A percentile compares a stretch with the other conserved stretches of the same genome.
Conservation (phyloP, 2,113 vertebrate species). For the Cephalopterus ornatus region DNA sequence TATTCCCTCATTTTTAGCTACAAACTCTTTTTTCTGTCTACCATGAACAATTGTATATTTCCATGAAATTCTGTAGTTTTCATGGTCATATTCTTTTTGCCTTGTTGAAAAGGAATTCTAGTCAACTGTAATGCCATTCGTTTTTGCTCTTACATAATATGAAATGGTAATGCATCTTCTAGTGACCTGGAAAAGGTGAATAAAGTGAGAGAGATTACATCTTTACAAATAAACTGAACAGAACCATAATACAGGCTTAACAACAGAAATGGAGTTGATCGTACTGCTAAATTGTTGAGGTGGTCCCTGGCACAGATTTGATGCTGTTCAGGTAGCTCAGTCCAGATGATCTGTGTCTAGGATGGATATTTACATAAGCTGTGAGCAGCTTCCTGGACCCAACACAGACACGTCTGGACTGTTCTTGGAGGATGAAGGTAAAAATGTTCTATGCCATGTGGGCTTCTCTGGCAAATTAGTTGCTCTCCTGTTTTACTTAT, state of each 20-base stretch:
- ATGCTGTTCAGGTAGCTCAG: not conserved
- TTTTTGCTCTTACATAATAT: not conserved
- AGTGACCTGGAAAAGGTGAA: not conserved
- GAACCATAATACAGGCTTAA: not conserved
- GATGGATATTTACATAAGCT: not conserved
- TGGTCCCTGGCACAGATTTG: not conserved
- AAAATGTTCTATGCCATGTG: too few relatives aligned
- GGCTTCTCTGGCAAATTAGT: not conserved
- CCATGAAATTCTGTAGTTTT: not conserved
- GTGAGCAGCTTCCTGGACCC: not conserved
- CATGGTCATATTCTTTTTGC: not conserved
- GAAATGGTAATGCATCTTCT: not conserved
- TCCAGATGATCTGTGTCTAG: not conserved
- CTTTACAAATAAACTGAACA: not conserved
- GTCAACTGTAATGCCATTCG: not conserved
- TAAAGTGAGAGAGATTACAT: not conserved
- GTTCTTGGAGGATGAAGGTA: too few relatives aligned
- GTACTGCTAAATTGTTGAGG: not conserved
- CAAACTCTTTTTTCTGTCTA: not conserved
- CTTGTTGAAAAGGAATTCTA: not conserved
- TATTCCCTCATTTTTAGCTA: not conserved
- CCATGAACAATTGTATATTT: not conserved
- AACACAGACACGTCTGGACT: not conserved
- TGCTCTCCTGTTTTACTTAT: not conserved
- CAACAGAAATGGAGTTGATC: not conserved